Conservation (phyloP, 1,140 invertebrate species). For the Nixonia krombeini region DNA sequence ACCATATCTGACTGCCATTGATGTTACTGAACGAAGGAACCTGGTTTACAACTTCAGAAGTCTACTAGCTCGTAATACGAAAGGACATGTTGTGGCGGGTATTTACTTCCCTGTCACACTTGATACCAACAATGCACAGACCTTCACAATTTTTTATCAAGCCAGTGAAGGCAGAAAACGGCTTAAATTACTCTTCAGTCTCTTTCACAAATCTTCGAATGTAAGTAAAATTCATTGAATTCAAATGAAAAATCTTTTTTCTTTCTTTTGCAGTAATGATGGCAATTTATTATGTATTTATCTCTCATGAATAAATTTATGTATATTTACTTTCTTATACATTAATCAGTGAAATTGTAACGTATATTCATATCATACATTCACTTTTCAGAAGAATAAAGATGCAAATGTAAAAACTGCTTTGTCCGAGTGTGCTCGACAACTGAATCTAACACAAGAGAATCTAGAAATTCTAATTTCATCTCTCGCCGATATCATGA, state of each 20-base stretch:
- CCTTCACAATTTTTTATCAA: constrained; percentile 86
- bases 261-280: constrained; percentile 16
- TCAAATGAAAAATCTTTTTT: constrained; percentile 8
- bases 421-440: constrained; percentile 78
- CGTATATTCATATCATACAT: too few species aligned
- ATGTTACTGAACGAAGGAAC: constrained; percentile 90
- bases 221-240: constrained; percentile 71
- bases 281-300: background rate
- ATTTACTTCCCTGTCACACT: constrained; percentile 84
- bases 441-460: constrained; percentile 77
- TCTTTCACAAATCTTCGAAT: constrained; percentile 76
- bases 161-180: constrained; percentile 77
- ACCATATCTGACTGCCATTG: constrained; percentile 85
- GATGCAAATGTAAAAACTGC: constrained; percentile 71
- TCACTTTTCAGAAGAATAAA: constrained; percentile 1
- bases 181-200: constrained; percentile 80
- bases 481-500: constrained; percentile 77
- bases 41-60: constrained; percentile 90
- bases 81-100: constrained; percentile 85
- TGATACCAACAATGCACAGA: constrained; percentile 74
- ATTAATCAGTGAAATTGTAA: too few species aligned
- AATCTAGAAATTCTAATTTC: constrained; percentile 76
- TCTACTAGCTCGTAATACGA: constrained; percentile 83
- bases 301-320: too few species aligned
- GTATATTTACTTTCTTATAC: too few species aligned